Percentiles rank a stretch among this genome's conserved stretches.
These are phyloP conservation scores for Xestia rhomboidea DNA, from an alignment of 2,888 invertebrate species.

Conservation along the genomic window DNA sequence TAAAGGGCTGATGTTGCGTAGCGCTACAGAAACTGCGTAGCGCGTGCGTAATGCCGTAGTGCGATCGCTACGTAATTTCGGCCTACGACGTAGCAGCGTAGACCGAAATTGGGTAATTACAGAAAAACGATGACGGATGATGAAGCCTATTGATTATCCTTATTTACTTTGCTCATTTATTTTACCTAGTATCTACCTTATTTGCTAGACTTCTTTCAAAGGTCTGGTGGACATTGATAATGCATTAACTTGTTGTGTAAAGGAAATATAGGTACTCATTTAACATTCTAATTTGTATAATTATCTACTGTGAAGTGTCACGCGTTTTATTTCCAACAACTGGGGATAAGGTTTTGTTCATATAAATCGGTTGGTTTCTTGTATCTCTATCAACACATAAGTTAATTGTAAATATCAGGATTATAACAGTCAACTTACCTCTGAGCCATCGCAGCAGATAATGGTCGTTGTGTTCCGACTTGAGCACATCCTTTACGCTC, in stretches of 20 bases:
- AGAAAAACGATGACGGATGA: not conserved
- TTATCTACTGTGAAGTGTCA: not conserved
- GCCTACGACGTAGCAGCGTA: not conserved
- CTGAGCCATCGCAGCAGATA: slow-evolving; percentile 95
- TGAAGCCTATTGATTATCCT: not conserved
- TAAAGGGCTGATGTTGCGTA: not conserved
- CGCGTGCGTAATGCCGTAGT: not conserved
- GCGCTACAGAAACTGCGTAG: slow-evolving; percentile 1
- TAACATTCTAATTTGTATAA: not conserved
- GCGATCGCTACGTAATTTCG: slow-evolving; percentile 5
- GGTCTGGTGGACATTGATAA: not conserved
- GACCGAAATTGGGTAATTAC: not conserved
- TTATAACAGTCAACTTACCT: slow-evolving; percentile 89
- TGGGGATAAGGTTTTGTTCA: not conserved
- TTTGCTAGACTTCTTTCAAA: not conserved
- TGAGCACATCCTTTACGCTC: slow-evolving; percentile 92
- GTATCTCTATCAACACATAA: not conserved
- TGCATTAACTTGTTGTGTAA: not conserved
- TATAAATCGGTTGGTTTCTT: not conserved
- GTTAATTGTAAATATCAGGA: not conserved
- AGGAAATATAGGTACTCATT: not conserved
- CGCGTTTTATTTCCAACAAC: not conserved
- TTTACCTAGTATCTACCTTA: not conserved
- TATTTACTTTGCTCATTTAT: not conserved
- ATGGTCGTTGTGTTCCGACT: slow-evolving; percentile 94